These are phyloP conservation scores for Hanleya hanleyi DNA, from an alignment of 2,888 invertebrate species.

Conservation along the genomic window DNA sequence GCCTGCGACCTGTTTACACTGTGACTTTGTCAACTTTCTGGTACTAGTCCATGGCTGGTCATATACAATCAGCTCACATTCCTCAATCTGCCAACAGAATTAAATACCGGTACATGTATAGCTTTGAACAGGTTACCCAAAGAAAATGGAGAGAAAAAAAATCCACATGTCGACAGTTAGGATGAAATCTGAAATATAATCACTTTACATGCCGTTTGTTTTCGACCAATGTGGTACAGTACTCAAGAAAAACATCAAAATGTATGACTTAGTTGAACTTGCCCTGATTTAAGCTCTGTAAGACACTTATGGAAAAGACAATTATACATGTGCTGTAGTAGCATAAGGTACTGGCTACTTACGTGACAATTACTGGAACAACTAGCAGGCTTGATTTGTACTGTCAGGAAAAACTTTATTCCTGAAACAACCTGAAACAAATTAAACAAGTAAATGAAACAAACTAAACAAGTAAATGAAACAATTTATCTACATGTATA, in stretches of 20 bases:
- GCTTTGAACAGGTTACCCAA: not conserved
- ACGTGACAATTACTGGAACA: slow-evolving; percentile 16
- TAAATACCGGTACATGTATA: not conserved
- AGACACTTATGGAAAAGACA: too few relatives aligned
- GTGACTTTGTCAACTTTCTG: slow-evolving; percentile 17
- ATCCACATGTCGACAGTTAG: too few relatives aligned
- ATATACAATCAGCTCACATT: slow-evolving; percentile 32
- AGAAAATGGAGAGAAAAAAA: too few relatives aligned
- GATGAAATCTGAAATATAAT: too few relatives aligned
- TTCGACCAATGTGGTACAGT: too few relatives aligned
- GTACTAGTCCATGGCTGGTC: slow-evolving; percentile 28
- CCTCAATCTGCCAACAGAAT: slow-evolving; percentile 10
- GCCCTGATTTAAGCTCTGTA: too few relatives aligned
- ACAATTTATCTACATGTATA: not conserved
- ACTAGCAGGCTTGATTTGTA: slow-evolving; percentile 29
- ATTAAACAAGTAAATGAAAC: not conserved
- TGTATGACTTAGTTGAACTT: too few relatives aligned
- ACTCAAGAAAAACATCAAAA: too few relatives aligned
- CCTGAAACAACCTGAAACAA: slow-evolving; percentile 50
- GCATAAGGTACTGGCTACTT: not conserved
- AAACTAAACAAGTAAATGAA: not conserved
- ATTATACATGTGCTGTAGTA: not conserved
- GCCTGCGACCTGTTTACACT: slow-evolving; percentile 3
- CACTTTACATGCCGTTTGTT: too few relatives aligned
- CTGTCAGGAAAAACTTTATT: slow-evolving; percentile 39